phyloP scores from a whole-genome alignment of 2,888 invertebrate genomes.

The Drosophila nigritarsus region DNA sequence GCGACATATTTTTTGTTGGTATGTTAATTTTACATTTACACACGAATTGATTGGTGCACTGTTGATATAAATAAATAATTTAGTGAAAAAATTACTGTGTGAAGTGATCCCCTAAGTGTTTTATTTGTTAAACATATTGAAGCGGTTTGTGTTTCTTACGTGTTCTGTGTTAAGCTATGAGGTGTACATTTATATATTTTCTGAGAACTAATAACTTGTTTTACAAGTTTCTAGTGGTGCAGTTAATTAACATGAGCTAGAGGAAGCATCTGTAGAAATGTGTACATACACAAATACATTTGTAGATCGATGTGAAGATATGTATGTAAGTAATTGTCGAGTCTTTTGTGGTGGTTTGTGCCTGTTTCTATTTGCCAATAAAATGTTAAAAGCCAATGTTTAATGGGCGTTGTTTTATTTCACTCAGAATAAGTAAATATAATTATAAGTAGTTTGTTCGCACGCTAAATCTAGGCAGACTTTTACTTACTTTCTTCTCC shows the following conservation, averaged over 20 bases:
- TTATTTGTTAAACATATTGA: not conserved
- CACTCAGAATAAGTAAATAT: constrained; percentile 20
- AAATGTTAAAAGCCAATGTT: constrained; percentile 36
- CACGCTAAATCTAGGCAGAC: constrained; percentile 5
- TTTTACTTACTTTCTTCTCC: constrained; percentile 41
- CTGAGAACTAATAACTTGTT: constrained; percentile 6
- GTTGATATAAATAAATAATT: not conserved
- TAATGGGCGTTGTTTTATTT: constrained; percentile 57
- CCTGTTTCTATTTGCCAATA: constrained; percentile 36
- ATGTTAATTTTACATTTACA: constrained; percentile 12
- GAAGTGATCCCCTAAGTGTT: not conserved
- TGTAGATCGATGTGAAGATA: constrained; percentile 4
- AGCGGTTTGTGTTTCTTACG: not conserved
- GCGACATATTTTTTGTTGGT: constrained; percentile 33
- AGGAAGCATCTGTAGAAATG: not conserved
- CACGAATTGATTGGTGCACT: constrained; percentile 1
- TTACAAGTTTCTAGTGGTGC: constrained; percentile 10
- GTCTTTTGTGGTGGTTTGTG: constrained; percentile 18
- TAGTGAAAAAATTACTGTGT: not conserved
- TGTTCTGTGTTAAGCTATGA: not conserved
- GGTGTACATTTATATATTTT: not conserved
- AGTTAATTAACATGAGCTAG: not conserved
- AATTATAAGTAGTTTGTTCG: constrained; percentile 11
- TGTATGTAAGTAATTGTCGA: not conserved
- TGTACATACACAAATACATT: not conserved